Evolutionary conservation across 2,113 vertebrate genomes (phyloP).

Genomic region (Phaethornis superciliosus): DNA sequence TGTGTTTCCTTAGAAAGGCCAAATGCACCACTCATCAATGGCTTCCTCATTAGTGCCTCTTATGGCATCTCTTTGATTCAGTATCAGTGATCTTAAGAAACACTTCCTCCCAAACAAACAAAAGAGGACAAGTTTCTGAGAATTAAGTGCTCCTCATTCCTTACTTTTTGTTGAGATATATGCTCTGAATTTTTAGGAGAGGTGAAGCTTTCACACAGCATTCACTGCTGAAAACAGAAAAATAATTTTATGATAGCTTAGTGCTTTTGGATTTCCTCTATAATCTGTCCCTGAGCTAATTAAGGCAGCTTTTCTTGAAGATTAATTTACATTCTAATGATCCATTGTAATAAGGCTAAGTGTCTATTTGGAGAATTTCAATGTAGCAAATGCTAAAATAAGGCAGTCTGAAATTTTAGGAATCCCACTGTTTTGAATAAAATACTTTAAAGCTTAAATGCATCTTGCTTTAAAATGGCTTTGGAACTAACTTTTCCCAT

Average conservation of each 20-base stretch:
- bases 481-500: not conserved
- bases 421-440: not conserved
- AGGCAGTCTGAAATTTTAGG: not conserved
- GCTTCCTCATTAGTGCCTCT: not conserved
- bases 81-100: not conserved
- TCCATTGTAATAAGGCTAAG: not conserved
- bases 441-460: not conserved
- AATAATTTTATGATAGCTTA: not conserved
- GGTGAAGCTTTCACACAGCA: not conserved
- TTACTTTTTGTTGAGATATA: not conserved
- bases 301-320: slow-evolving; percentile 1
- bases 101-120: not conserved
- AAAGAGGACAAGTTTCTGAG: not conserved
- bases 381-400: not conserved
- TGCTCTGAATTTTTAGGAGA: not conserved
- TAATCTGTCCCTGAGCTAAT: not conserved
- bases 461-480: not conserved
- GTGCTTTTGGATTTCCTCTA: not conserved
- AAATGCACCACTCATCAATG: not conserved
- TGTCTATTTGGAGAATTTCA: not conserved
- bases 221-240: not conserved
- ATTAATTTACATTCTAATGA: slow-evolving; percentile 7
- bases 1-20: not conserved
- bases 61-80: not conserved
- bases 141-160: not conserved